phyloP scores from a whole-genome alignment of 2,113 vertebrate genomes.

The Onychostruthus taczanowskii region DNA sequence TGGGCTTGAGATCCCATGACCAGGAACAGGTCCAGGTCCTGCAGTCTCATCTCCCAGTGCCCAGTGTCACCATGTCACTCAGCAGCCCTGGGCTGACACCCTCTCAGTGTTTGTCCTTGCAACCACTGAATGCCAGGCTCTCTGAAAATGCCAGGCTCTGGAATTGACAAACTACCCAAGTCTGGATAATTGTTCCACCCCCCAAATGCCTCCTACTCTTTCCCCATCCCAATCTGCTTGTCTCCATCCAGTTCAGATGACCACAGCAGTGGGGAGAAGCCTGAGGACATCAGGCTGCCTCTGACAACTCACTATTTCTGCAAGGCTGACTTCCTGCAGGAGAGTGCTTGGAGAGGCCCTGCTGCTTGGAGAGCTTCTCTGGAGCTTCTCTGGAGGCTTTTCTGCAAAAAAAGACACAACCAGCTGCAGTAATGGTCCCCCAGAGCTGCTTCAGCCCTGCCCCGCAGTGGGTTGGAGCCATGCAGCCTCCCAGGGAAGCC shows the following conservation, averaged over 20 bases:
- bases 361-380: constrained; percentile 42
- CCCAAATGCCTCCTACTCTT: background rate
- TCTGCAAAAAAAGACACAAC: constrained; percentile 34
- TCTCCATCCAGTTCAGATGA: background rate
- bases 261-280: background rate
- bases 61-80: background rate
- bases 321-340: constrained; percentile 44
- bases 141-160: background rate
- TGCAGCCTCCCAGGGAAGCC: background rate
- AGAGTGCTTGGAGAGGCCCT: constrained; percentile 36
- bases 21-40: background rate
- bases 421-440: accelerated
- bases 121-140: background rate
- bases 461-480: accelerated
- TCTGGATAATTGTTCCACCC: background rate
- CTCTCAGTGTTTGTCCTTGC: background rate
- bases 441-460: background rate
- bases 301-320: constrained; percentile 58
- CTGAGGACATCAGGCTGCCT: background rate
- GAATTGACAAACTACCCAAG: background rate
- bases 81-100: background rate
- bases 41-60: background rate
- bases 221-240: background rate
- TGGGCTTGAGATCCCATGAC: background rate
- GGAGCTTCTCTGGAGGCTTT: background rate